Evolutionary conservation across 1,140 invertebrate genomes (phyloP).

Genomic region (Caerostris darwini): DNA sequence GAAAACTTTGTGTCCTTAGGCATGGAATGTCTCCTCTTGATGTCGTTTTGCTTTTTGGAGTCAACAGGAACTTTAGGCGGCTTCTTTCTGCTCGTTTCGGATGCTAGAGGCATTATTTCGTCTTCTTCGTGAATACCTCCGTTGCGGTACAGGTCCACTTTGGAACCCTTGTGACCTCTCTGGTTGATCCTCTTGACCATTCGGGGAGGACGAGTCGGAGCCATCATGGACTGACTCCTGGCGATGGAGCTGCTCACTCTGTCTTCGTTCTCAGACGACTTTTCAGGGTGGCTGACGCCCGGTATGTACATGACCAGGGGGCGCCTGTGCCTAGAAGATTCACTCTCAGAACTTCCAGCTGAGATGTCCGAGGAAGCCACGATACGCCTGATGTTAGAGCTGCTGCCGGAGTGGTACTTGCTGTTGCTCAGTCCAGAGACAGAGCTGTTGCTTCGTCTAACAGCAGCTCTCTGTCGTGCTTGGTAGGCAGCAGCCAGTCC

Average conservation of each 20-base stretch:
- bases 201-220: constrained; percentile 68
- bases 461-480: constrained; percentile 75
- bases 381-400: constrained; percentile 55
- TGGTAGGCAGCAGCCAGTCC: constrained; percentile 77
- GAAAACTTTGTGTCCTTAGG: constrained; percentile 78
- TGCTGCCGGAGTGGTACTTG: constrained; percentile 32
- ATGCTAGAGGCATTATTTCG: constrained; percentile 70
- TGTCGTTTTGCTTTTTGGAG: constrained; percentile 71
- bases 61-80: constrained; percentile 66
- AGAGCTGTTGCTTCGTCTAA: constrained; percentile 72
- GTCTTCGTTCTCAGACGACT: constrained; percentile 63
- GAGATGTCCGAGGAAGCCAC: constrained; percentile 68
- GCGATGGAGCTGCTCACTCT: constrained; percentile 68
- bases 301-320: constrained; percentile 78
- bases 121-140: constrained; percentile 69
- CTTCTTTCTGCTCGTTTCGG: constrained; percentile 66
- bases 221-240: constrained; percentile 76
- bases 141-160: constrained; percentile 50
- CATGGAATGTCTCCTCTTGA: constrained; percentile 76
- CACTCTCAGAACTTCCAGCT: constrained; percentile 76
- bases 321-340: constrained; percentile 55
- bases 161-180: constrained; percentile 44
- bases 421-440: constrained; percentile 58
- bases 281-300: constrained; percentile 72
- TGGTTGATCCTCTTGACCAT: constrained; percentile 30